Evolutionary conservation across 2,113 vertebrate species (phyloP).

Genomic region (Gorilla gorilla): DNA sequence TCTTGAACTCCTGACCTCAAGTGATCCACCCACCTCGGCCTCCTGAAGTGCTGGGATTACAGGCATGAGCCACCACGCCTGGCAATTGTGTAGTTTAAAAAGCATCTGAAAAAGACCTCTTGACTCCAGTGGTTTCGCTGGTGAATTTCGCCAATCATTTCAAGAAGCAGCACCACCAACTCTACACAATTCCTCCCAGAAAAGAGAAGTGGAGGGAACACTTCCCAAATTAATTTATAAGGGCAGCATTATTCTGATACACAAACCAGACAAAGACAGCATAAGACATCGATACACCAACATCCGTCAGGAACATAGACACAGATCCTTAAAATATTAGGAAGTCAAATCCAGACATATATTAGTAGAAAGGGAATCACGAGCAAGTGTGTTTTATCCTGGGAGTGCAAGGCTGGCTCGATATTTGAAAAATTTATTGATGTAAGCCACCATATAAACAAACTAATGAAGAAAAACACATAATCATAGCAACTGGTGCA

Average conservation of each 20-base stretch:
- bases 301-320: fast-evolving
- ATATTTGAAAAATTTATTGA: neutral
- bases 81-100: neutral
- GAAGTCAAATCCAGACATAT: fast-evolving
- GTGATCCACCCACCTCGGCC: too few species aligned
- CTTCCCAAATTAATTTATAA: neutral
- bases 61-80: too few species aligned
- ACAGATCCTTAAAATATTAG: neutral
- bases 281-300: fast-evolving
- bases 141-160: neutral
- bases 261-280: neutral
- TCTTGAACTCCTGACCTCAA: too few species aligned
- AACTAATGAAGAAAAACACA: neutral
- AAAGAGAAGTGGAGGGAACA: too few species aligned
- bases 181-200: neutral
- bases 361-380: fast-evolving
- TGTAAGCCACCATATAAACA: fast-evolving
- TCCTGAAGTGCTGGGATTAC: too few species aligned
- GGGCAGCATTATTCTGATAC: too few species aligned
- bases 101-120: neutral
- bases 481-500: neutral
- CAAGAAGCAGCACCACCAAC: neutral
- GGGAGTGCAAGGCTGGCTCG: neutral
- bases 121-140: neutral
- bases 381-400: too few species aligned